Evolutionary conservation across 2,888 invertebrate genomes (phyloP).

Genomic region (Proisotoma minuta): DNA sequence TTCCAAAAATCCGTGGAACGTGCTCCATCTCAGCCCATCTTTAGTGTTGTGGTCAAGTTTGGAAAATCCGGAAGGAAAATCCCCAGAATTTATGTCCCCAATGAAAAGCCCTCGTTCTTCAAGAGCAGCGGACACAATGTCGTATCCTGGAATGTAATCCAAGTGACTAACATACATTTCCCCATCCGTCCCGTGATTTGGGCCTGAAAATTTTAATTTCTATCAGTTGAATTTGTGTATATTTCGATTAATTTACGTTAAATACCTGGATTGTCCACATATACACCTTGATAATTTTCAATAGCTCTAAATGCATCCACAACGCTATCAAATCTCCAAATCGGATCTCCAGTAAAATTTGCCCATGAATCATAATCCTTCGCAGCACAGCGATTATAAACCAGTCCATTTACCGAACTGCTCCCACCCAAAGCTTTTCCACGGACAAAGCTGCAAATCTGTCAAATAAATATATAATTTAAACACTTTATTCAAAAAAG

Average conservation of each 20-base stretch:
- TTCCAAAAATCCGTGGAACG: conserved; percentile 26
- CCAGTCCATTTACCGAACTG: conserved; percentile 20
- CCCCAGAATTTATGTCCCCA: conserved; percentile 23
- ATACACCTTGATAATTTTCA: conserved; percentile 32
- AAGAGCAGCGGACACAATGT: conserved; percentile 14
- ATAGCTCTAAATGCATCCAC: conserved; percentile 15
- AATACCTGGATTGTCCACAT: conserved; percentile 10
- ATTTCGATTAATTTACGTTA: too few relatives aligned
- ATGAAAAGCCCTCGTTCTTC: conserved; percentile 18
- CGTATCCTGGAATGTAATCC: conserved; percentile 17
- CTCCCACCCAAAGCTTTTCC: conserved; percentile 34
- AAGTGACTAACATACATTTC: conserved; percentile 27
- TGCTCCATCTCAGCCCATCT: conserved; percentile 20
- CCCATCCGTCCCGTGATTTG: conserved; percentile 18
- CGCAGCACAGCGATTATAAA: conserved; percentile 31
- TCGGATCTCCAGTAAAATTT: conserved; percentile 26
- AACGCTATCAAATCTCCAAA: conserved; percentile 25
- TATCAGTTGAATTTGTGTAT: too few relatives aligned
- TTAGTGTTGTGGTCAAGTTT: conserved; percentile 24
- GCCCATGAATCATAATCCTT: conserved; percentile 35
- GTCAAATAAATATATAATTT: not conserved
- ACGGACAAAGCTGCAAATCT: conserved; percentile 23
- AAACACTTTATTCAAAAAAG: not conserved
- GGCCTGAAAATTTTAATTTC: not conserved
- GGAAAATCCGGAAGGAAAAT: conserved; percentile 20